Percentiles rank a stretch among this genome's conserved stretches.
phyloP scores from a whole-genome alignment of 2,888 invertebrate genomes.

The Prenolepis imparis region DNA sequence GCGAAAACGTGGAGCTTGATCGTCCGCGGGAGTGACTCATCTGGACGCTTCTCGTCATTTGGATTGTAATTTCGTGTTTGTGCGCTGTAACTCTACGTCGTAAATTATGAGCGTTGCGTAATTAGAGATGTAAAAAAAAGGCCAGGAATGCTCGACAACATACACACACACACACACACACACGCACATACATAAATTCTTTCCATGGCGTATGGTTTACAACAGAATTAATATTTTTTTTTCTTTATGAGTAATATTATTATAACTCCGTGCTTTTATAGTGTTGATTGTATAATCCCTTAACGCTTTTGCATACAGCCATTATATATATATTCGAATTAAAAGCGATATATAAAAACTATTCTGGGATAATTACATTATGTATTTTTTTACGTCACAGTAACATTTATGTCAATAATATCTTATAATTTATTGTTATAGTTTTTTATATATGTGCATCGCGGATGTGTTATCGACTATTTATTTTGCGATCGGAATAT shows the following conservation, averaged over 20 bases:
- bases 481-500: background rate
- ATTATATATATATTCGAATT: background rate
- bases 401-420: background rate
- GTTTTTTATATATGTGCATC: background rate
- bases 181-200: background rate
- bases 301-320: background rate
- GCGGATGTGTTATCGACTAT: too few species aligned
- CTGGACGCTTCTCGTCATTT: slow-evolving; percentile 4
- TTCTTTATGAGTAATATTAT: slow-evolving; percentile 51
- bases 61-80: slow-evolving; percentile 22
- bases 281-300: slow-evolving; percentile 63
- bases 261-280: slow-evolving; percentile 62
- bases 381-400: background rate
- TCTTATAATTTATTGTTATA: background rate
- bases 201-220: slow-evolving; percentile 6
- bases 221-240: slow-evolving; percentile 26
- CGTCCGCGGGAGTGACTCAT: background rate
- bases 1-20: background rate
- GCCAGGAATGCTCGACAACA: background rate
- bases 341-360: background rate
- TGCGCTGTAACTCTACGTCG: background rate
- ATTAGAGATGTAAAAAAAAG: slow-evolving; percentile 27
- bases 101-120: slow-evolving; percentile 16
- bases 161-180: too few species aligned
- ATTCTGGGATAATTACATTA: background rate